These are phyloP conservation scores for Volucella zonaria DNA, from an alignment of 2,888 invertebrate genomes.

Conservation along the genomic window DNA sequence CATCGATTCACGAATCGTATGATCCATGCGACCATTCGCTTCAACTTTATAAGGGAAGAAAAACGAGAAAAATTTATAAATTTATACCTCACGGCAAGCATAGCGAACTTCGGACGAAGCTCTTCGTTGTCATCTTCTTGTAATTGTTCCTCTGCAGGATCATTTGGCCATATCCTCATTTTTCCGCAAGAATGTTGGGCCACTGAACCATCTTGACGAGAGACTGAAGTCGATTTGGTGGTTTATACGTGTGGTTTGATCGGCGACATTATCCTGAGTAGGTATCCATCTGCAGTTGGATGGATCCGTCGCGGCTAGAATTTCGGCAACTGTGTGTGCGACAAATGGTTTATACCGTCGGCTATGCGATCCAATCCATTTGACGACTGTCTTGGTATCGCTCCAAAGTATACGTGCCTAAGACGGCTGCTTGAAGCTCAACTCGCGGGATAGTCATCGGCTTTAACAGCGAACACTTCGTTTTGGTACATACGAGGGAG, in stretches of 20 bases:
- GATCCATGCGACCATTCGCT: not conserved
- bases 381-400: no score
- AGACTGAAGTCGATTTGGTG: not conserved
- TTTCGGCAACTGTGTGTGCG: no score
- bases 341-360: not conserved
- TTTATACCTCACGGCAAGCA: not conserved
- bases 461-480: slow-evolving; percentile 16
- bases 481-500: slow-evolving; percentile 33
- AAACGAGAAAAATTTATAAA: not conserved
- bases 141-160: not conserved
- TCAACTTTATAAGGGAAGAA: not conserved
- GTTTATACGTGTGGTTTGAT: slow-evolving; percentile 38
- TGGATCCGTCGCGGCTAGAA: no score
- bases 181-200: not conserved
- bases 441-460: slow-evolving; percentile 9
- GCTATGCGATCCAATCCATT: not conserved
- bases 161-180: not conserved
- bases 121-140: not conserved
- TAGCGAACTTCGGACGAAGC: not conserved
- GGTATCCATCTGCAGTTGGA: slow-evolving; percentile 66
- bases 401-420: no score
- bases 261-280: slow-evolving; percentile 26
- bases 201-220: not conserved
- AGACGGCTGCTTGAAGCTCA: slow-evolving; percentile 16
- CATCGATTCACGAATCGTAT: not conserved